phyloP scores from a whole-genome alignment of 2,797 vertebrate species.

The Amblyraja radiata region DNA sequence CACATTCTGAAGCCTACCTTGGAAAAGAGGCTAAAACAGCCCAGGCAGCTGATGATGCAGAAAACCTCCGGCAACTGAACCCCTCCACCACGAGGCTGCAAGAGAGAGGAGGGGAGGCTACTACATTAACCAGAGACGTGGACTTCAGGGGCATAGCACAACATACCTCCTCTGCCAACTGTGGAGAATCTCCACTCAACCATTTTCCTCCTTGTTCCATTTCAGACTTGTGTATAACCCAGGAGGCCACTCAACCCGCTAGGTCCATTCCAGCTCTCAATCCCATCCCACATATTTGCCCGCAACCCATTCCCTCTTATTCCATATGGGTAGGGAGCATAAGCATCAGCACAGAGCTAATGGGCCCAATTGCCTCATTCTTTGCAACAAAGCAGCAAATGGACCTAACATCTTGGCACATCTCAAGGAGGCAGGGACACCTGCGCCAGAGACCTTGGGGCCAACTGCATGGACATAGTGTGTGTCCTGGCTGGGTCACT shows the following conservation, averaged over 20 bases:
- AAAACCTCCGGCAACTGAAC: conserved; percentile 80
- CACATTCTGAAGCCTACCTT: conserved; percentile 61
- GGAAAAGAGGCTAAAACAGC: conserved; percentile 90
- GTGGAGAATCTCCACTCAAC: too few species aligned
- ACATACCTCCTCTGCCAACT: too few species aligned
- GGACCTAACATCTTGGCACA: not conserved
- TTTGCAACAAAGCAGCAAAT: not conserved
- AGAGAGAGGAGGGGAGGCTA: not conserved
- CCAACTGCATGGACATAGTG: too few species aligned
- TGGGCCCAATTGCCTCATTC: not conserved
- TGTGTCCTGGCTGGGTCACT: too few species aligned
- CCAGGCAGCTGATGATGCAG: conserved; percentile 87
- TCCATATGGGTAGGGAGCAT: not conserved
- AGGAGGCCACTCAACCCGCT: too few species aligned
- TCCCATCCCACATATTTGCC: too few species aligned
- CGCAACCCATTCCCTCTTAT: too few species aligned
- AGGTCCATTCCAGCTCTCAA: too few species aligned
- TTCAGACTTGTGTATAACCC: too few species aligned
- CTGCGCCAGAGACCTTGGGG: not conserved
- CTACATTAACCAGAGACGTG: not conserved
- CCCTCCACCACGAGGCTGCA: conserved; percentile 74
- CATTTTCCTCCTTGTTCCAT: too few species aligned
- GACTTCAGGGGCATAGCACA: not conserved
- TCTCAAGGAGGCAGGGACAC: not conserved
- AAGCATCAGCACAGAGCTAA: not conserved